phyloP scores from a whole-genome alignment of 1,140 invertebrate genomes.

The Linepithema humile region DNA sequence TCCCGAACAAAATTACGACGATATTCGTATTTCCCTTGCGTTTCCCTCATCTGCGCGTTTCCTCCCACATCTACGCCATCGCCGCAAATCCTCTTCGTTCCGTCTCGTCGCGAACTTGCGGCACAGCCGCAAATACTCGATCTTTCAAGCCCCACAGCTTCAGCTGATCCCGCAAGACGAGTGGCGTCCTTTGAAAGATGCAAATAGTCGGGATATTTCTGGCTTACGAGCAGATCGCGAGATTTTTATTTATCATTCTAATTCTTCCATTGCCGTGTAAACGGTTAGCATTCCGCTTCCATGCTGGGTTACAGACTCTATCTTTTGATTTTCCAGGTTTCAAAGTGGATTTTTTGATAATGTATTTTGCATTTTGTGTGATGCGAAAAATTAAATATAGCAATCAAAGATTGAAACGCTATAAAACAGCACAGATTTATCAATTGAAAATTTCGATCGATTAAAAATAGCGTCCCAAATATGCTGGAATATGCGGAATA shows the following conservation, averaged over 20 bases:
- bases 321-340: background rate
- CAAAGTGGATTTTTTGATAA: background rate
- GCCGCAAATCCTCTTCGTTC: constrained; percentile 8
- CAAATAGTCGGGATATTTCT: constrained; percentile 6
- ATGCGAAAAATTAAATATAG: background rate
- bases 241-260: constrained; percentile 9
- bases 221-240: background rate
- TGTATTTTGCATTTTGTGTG: background rate
- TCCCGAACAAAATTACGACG: constrained; percentile 5
- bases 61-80: background rate
- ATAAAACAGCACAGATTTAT: too few species aligned
- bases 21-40: constrained; percentile 24
- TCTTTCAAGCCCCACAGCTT: constrained; percentile 7
- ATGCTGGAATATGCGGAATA: too few species aligned
- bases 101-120: background rate
- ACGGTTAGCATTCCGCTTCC: background rate
- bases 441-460: too few species aligned
- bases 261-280: background rate
- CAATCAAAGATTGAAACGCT: too few species aligned
- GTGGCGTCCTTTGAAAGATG: constrained; percentile 29
- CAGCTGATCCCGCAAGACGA: constrained; percentile 17
- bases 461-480: too few species aligned
- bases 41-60: constrained; percentile 3
- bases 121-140: constrained; percentile 30
- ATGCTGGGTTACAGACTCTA: background rate